Conservation (phyloP, 2,888 invertebrate species). For the Trichopria drosophilae region DNA sequence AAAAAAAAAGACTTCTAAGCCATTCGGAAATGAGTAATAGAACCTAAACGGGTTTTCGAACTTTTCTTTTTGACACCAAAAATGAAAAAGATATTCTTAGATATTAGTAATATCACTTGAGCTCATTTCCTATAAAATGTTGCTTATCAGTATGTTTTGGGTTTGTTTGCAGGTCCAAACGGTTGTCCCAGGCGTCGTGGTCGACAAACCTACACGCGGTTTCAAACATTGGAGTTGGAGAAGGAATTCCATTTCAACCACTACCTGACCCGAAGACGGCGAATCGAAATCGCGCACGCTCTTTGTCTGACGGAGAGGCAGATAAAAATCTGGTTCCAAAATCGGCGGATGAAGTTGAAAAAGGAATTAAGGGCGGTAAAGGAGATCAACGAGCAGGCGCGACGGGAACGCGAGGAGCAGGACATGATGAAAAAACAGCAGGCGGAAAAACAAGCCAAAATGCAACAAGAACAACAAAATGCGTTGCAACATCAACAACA, state of each 20-base stretch:
- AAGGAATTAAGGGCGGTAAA: conserved; percentile 92
- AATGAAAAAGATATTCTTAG: not conserved
- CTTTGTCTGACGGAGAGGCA: conserved; percentile 94
- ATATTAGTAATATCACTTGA: not conserved
- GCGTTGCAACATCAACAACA: conserved; percentile 71
- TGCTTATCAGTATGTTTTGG: not conserved
- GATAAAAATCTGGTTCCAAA: conserved; percentile 97
- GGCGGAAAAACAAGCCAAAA: conserved; percentile 82
- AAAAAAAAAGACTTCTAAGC: too few species aligned
- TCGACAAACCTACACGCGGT: conserved; percentile 95
- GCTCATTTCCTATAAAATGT: not conserved
- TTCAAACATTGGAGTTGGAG: conserved; percentile 96
- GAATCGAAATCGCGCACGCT: conserved; percentile 96
- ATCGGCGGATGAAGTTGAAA: conserved; percentile 94
- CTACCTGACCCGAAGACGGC: conserved; percentile 91
- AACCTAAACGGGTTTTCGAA: too few species aligned
- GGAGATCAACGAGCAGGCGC: conserved; percentile 92
- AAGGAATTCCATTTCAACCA: conserved; percentile 99
- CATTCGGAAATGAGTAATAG: too few species aligned
- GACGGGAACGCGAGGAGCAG: conserved; percentile 87
- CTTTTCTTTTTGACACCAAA: too few species aligned
- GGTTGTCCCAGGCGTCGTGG: conserved; percentile 93
- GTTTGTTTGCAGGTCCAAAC: conserved; percentile 77
- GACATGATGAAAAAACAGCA: conserved; percentile 90
- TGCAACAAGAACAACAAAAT: conserved; percentile 72